Evolutionary conservation across 1,140 invertebrate species (phyloP).

Genomic region (Medauroidea extradentata): DNA sequence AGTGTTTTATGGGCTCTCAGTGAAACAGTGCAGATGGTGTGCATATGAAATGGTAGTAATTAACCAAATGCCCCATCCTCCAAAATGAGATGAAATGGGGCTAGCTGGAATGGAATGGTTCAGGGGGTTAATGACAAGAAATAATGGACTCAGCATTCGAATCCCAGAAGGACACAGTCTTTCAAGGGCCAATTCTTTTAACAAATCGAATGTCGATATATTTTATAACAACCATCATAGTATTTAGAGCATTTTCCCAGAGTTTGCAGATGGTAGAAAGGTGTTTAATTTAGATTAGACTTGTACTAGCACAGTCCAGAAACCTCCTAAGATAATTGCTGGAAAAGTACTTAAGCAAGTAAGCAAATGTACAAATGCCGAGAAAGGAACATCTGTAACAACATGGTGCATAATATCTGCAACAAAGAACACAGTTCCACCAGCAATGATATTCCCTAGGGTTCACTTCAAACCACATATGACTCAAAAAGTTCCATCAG

Average conservation of each 20-base stretch:
- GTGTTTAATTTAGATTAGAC: slow-evolving; percentile 41
- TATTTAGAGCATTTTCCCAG: slow-evolving; percentile 11
- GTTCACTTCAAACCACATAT: too few species aligned
- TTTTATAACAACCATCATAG: slow-evolving; percentile 20
- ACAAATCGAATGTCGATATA: slow-evolving; percentile 10
- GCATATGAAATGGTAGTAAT: slow-evolving; percentile 35
- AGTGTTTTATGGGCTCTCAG: slow-evolving; percentile 37
- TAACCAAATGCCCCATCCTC: slow-evolving; percentile 21
- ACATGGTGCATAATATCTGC: slow-evolving; percentile 3
- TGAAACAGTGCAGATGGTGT: slow-evolving; percentile 20
- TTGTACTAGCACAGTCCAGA: slow-evolving; percentile 17
- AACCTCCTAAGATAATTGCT: slow-evolving; percentile 7
- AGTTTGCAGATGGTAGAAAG: slow-evolving; percentile 14
- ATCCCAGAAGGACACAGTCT: too few species aligned
- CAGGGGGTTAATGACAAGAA: slow-evolving; percentile 24
- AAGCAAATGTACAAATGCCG: slow-evolving; percentile 22
- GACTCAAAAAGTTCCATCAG: too few species aligned
- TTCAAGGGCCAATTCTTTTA: slow-evolving; percentile 30
- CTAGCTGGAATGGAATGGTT: slow-evolving; percentile 24
- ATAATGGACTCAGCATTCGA: slow-evolving; percentile 24
- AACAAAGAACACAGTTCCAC: too few species aligned
- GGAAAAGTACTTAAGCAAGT: slow-evolving; percentile 29
- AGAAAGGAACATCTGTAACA: slow-evolving; percentile 27
- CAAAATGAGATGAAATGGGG: slow-evolving; percentile 16
- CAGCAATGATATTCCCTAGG: too few species aligned